A percentile compares a stretch with the other conserved stretches of the same genome.
These are phyloP conservation scores for Drosophila tanythrix DNA, from an alignment of 2,888 invertebrate genomes.

Conservation along the genomic window DNA sequence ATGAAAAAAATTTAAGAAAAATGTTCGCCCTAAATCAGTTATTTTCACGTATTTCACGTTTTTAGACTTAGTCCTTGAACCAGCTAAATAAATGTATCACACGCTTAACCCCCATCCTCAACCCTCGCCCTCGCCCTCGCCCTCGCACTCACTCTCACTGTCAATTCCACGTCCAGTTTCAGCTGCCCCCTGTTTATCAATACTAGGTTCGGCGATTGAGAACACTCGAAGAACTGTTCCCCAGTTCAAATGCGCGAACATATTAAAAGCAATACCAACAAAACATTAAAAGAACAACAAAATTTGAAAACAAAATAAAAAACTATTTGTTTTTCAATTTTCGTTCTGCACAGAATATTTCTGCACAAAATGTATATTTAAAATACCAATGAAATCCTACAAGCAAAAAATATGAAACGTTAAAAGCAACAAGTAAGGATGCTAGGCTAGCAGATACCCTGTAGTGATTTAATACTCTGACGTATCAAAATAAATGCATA, in stretches of 20 bases:
- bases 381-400: constrained; percentile 28
- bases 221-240: constrained; percentile 4
- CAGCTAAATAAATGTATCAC: background rate
- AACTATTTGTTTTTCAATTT: constrained; percentile 14
- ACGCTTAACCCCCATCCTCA: background rate
- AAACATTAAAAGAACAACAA: background rate
- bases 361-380: constrained; percentile 52
- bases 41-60: background rate
- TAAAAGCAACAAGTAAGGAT: background rate
- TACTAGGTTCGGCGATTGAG: background rate
- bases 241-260: background rate
- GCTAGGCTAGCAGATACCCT: background rate
- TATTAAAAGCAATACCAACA: constrained; percentile 9
- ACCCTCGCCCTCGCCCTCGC: background rate
- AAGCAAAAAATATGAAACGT: constrained; percentile 5
- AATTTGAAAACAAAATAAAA: background rate
- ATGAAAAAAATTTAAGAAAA: background rate
- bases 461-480: background rate
- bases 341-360: constrained; percentile 26
- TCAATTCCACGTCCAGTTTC: background rate
- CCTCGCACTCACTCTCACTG: background rate
- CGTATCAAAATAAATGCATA: background rate
- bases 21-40: constrained; percentile 27
- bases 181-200: background rate
- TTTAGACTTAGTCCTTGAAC: constrained; percentile 16